A percentile compares a stretch with the other conserved stretches of the same genome.
phyloP scores from a whole-genome alignment of 2,888 invertebrate species.

The Yponomeuta plumbellus region DNA sequence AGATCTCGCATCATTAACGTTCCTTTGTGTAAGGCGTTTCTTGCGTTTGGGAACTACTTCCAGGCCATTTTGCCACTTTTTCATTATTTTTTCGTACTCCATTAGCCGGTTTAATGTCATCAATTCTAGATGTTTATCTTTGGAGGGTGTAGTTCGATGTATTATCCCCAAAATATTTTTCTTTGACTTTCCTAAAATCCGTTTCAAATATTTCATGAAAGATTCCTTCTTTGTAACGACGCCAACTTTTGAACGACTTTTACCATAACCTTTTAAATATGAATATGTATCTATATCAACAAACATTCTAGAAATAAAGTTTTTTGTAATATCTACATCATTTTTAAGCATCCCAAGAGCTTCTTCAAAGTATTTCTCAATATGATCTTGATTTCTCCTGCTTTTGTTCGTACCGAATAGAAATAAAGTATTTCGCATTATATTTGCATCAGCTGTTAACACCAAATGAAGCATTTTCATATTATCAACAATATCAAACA shows the following conservation, averaged over 20 bases:
- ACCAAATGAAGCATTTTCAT: conserved; percentile 46
- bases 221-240: conserved; percentile 34
- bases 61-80: conserved; percentile 47
- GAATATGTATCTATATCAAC: not conserved
- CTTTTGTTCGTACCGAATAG: conserved; percentile 31
- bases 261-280: conserved; percentile 16
- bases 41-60: conserved; percentile 27
- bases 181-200: conserved; percentile 42
- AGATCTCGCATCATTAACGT: conserved; percentile 36
- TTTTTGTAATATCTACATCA: not conserved
- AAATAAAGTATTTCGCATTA: conserved; percentile 27
- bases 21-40: conserved; percentile 19
- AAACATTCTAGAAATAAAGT: not conserved
- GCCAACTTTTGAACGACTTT: conserved; percentile 11
- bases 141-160: conserved; percentile 37
- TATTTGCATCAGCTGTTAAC: conserved; percentile 32
- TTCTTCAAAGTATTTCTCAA: not conserved
- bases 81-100: conserved; percentile 43
- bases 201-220: conserved; percentile 44
- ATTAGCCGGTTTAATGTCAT: conserved; percentile 34
- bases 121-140: conserved; percentile 38
- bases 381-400: conserved; percentile 13
- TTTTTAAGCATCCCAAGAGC: not conserved
- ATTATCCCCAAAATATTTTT: conserved; percentile 38
- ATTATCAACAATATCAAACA: conserved; percentile 34